A percentile compares a stretch with the other conserved stretches of the same genome.
Conservation (phyloP, 2,888 invertebrate species). For the Ochropleura plecta region DNA sequence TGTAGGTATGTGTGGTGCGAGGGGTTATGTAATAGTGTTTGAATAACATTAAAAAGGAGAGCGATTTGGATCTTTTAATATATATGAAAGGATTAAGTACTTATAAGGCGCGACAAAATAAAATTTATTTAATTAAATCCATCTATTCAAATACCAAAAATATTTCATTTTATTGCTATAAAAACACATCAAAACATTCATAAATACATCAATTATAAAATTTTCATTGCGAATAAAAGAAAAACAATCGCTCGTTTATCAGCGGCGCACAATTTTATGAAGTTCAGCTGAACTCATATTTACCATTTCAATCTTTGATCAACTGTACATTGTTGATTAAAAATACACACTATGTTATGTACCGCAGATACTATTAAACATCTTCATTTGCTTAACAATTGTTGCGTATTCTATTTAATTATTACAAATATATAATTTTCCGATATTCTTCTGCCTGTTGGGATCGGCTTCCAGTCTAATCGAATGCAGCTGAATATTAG, state of each 20-base stretch:
- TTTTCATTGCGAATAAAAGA: constrained; percentile 26
- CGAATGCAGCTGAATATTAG: too few species aligned
- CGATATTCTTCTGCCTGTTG: too few species aligned
- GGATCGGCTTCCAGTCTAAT: too few species aligned
- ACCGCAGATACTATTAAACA: constrained; percentile 38
- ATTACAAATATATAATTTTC: neutral
- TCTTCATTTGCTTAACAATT: constrained; percentile 24
- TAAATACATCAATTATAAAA: constrained; percentile 16
- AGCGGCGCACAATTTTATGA: constrained; percentile 26
- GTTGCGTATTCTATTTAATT: constrained; percentile 5
- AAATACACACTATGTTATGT: constrained; percentile 35
- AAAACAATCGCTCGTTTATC: constrained; percentile 29
- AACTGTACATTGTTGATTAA: constrained; percentile 43
- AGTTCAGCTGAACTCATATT: constrained; percentile 39
- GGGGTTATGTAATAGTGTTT: constrained; percentile 17
- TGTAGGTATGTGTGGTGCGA: neutral
- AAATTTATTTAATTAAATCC: too few species aligned
- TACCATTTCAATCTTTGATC: constrained; percentile 39
- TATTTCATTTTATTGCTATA: neutral
- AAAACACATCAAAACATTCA: neutral
- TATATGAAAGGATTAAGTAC: too few species aligned
- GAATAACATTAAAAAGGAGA: constrained; percentile 12
- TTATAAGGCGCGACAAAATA: too few species aligned
- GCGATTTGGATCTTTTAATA: neutral
- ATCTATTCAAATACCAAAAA: neutral